Conservation (phyloP, 1,140 invertebrate species). For the Tachypleus tridentatus region DNA sequence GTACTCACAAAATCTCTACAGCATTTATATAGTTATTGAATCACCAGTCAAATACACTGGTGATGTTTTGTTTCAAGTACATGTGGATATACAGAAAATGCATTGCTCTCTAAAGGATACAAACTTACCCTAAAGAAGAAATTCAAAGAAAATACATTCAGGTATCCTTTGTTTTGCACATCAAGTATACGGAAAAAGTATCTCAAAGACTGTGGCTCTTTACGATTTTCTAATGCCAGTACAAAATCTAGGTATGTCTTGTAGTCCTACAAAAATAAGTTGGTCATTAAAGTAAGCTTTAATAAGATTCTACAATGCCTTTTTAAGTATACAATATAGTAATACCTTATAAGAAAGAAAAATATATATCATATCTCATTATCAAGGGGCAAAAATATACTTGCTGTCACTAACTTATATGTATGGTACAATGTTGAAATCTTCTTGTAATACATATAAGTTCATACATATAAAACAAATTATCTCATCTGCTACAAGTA, state of each 20-base stretch:
- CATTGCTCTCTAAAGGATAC: neutral
- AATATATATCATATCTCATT: neutral
- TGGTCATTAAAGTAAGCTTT: neutral
- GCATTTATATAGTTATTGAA: too few relatives aligned
- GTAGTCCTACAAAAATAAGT: slow-evolving; percentile 53
- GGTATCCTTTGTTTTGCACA: slow-evolving; percentile 71
- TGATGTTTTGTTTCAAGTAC: too few relatives aligned
- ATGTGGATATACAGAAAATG: too few relatives aligned
- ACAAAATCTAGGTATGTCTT: slow-evolving; percentile 94
- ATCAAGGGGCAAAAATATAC: neutral
- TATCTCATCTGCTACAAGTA: too few relatives aligned
- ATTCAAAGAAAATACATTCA: slow-evolving; percentile 80
- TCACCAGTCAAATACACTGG: too few relatives aligned
- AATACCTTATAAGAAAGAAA: neutral
- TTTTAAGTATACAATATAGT: neutral
- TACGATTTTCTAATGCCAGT: slow-evolving; percentile 79
- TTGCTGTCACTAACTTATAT: neutral
- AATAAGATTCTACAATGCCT: neutral
- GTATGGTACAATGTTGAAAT: too few relatives aligned
- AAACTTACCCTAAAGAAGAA: slow-evolving; percentile 68
- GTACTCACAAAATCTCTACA: too few relatives aligned
- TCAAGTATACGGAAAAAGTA: slow-evolving; percentile 89
- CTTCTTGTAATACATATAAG: too few relatives aligned
- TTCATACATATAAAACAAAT: too few relatives aligned
- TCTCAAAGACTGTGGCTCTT: slow-evolving; percentile 78